Evolutionary conservation across 2,113 vertebrate species (phyloP), one percentile per base, ranked within the genome.

Genomic region (Acanthisitta chloris): DNA sequence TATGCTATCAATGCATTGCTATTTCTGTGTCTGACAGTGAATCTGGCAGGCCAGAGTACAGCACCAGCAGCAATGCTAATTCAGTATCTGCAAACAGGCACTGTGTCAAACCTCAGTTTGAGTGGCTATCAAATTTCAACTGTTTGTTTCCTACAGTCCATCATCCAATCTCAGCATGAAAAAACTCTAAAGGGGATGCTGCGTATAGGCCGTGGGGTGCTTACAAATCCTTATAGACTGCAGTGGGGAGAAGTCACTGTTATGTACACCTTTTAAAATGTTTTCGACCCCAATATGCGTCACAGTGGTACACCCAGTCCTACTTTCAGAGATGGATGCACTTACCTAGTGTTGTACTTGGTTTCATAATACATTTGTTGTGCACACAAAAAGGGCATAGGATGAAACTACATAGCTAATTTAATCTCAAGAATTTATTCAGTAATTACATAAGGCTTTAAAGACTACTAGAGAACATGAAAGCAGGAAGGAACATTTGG

Each of bases 201-300:
- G 64, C 40, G 11, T 25, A 19, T 24, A 2, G 3, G 14, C 33
- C 85, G 38, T 9, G 46, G 59, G 70, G 25, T 16, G 23, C 43
- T 64, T 36, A 29, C 38, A 93, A 79, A 81, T 54, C 65, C 51
- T 78, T 46, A 48, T 2, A 54, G 51, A 29, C 26, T 58, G 45
- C 14, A 26, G 24, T 18, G 31, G 43, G 18, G 31, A 62, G 54
- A 73, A 69, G 43, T 48, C 31, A 67, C 31, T 31, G 10, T 23
- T 67, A n/a, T 0, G 21, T 16, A n/a, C 33, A 25, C 20, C 26
- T 13, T 17, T 29, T 42, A 36, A 29, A 62, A 17, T 0, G 1
- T 28, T 72, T 52, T 79, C 38, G 40, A 19, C 19, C 31, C 58
- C n/a, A 48, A 2, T 14, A 33, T 2, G 31, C 82, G 67, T 9